Evolutionary conservation across 2,113 vertebrate genomes (phyloP).

Genomic region (Dromiciops gliroides): DNA sequence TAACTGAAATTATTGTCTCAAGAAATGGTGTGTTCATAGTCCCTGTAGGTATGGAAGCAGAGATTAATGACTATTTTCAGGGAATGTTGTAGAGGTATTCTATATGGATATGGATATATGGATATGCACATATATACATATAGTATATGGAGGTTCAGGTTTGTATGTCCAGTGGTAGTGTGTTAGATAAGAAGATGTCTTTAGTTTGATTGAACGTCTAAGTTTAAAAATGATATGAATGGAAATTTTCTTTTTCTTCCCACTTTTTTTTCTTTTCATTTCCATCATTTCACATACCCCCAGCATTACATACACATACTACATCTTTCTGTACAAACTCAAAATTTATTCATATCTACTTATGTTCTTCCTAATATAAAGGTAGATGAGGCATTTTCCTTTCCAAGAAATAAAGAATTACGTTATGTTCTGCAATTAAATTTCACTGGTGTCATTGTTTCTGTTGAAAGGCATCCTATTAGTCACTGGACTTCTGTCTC

Average conservation of each 20-base stretch:
- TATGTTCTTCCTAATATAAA: not conserved
- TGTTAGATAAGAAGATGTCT: not conserved
- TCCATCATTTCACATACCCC: not conserved
- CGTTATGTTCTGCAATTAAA: not conserved
- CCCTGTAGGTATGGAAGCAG: not conserved
- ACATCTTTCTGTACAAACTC: not conserved
- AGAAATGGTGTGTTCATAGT: too few relatives aligned
- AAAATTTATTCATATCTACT: not conserved
- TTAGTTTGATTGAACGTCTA: not conserved
- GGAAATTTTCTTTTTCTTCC: not conserved
- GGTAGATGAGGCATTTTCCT: not conserved
- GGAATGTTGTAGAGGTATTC: not conserved
- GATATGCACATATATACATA: too few relatives aligned
- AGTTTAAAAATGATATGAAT: not conserved
- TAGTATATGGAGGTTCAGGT: too few relatives aligned
- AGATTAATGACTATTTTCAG: not conserved
- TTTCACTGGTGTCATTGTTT: not conserved
- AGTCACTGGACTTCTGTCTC: not conserved
- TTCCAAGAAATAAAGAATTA: not conserved
- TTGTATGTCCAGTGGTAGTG: rapidly evolving
- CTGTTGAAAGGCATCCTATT: not conserved
- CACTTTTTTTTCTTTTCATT: not conserved
- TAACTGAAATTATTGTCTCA: too few relatives aligned
- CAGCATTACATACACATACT: not conserved
- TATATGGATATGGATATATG: not conserved